These are phyloP conservation scores for Acleris holmiana DNA, from an alignment of 2,888 invertebrate genomes.

Conservation along the genomic window DNA sequence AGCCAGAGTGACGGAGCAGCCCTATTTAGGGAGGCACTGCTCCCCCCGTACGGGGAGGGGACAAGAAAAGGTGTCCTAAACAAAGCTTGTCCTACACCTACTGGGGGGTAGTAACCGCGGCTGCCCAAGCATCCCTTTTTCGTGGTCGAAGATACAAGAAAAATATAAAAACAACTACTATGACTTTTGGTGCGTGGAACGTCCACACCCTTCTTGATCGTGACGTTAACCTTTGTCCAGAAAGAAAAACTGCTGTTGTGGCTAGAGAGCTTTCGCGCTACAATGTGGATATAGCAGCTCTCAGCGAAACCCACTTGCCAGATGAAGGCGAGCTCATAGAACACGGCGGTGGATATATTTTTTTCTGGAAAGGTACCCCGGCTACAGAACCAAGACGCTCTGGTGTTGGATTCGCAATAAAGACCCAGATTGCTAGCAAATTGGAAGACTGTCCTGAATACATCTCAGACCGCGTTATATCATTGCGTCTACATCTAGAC, in stretches of 20 bases:
- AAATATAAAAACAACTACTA: neutral
- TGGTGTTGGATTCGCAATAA: slow-evolving; percentile 42
- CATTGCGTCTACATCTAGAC: too few relatives aligned
- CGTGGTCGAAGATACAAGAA: slow-evolving; percentile 1
- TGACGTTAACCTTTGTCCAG: slow-evolving; percentile 11
- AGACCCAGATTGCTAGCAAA: slow-evolving; percentile 7
- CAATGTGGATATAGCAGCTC: slow-evolving; percentile 43
- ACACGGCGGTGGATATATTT: slow-evolving; percentile 11
- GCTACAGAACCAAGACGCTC: slow-evolving; percentile 33
- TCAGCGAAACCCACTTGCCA: slow-evolving; percentile 45
- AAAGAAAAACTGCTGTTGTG: slow-evolving; percentile 38
- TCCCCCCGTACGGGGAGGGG: too few relatives aligned
- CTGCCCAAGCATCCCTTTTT: neutral
- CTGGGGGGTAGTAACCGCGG: neutral
- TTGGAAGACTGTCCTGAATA: slow-evolving; percentile 33
- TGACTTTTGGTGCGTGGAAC: slow-evolving; percentile 34
- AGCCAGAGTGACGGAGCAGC: slow-evolving; percentile 40
- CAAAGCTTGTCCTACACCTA: neutral
- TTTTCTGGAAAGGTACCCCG: slow-evolving; percentile 39
- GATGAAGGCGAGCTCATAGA: slow-evolving; percentile 44
- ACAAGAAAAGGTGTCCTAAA: neutral
- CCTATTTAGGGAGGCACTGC: too few relatives aligned
- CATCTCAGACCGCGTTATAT: slow-evolving; percentile 40
- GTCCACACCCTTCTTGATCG: slow-evolving; percentile 35
- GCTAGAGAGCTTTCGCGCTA: slow-evolving; percentile 41